phyloP scores from a whole-genome alignment of 2,888 invertebrate species.

The Acrocyrtus sp. region DNA sequence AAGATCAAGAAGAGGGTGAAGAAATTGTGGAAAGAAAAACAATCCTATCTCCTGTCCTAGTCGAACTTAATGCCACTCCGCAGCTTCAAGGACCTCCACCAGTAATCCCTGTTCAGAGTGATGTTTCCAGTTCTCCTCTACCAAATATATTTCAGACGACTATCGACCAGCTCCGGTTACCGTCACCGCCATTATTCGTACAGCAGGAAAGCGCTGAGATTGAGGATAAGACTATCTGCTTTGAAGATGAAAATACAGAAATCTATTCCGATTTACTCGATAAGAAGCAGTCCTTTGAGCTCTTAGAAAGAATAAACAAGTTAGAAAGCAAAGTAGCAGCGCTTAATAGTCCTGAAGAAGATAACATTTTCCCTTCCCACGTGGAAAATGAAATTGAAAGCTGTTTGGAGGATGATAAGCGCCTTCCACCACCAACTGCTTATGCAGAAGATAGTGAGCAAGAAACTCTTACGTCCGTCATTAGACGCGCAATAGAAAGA shows the following conservation, averaged over 20 bases:
- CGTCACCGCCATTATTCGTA: background rate
- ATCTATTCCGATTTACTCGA: background rate
- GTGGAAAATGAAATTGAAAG: too few relatives aligned
- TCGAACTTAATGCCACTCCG: background rate
- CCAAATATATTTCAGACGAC: slow-evolving; percentile 16
- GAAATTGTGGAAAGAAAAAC: background rate
- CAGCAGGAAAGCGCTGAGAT: background rate
- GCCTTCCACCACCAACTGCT: slow-evolving; percentile 27
- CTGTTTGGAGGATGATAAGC: too few relatives aligned
- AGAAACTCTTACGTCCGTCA: slow-evolving; percentile 15
- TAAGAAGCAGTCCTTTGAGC: background rate
- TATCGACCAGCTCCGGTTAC: background rate
- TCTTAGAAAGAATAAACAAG: slow-evolving; percentile 31
- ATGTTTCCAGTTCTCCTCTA: background rate
- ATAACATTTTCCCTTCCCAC: background rate
- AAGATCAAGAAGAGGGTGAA: slow-evolving; percentile 3
- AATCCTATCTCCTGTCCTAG: background rate
- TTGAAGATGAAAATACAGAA: background rate
- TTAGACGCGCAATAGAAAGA: slow-evolving; percentile 12
- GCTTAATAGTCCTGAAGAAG: background rate
- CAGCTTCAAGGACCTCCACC: background rate
- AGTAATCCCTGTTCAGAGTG: background rate
- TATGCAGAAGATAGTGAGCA: slow-evolving; percentile 8
- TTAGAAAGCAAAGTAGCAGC: slow-evolving; percentile 22
- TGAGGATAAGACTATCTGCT: background rate